These are phyloP conservation scores for Phengaris alcon DNA, from an alignment of 2,888 invertebrate genomes.

Conservation along the genomic window DNA sequence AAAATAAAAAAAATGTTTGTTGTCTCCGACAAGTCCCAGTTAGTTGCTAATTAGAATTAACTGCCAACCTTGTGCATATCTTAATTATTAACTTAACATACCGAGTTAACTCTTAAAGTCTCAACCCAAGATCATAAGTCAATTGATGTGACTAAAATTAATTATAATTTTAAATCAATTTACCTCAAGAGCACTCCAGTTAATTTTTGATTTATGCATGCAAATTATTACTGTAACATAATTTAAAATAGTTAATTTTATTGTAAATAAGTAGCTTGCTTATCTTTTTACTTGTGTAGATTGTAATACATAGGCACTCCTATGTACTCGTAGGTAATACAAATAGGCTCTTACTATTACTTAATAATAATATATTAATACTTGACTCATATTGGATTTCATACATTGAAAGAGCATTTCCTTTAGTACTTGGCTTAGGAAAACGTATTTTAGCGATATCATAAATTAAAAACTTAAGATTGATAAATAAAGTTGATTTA, in stretches of 20 bases:
- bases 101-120: not conserved
- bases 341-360: no score
- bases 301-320: no score
- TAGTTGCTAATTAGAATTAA: constrained; percentile 25
- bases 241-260: not conserved
- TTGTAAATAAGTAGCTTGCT: no score
- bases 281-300: no score
- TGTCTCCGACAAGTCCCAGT: not conserved
- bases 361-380: no score
- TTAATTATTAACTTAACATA: constrained; percentile 11
- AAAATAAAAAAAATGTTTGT: not conserved
- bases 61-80: constrained; percentile 20
- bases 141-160: constrained; percentile 1
- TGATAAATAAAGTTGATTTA: no score
- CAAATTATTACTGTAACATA: not conserved
- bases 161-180: not conserved
- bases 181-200: not conserved
- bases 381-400: no score
- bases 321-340: no score
- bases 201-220: not conserved
- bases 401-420: no score
- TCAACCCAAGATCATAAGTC: not conserved
- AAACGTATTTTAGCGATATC: no score
- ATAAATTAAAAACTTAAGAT: no score
- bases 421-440: no score